These are phyloP conservation scores for Aquatica leii DNA, from an alignment of 2,888 invertebrate genomes.

Conservation along the genomic window DNA sequence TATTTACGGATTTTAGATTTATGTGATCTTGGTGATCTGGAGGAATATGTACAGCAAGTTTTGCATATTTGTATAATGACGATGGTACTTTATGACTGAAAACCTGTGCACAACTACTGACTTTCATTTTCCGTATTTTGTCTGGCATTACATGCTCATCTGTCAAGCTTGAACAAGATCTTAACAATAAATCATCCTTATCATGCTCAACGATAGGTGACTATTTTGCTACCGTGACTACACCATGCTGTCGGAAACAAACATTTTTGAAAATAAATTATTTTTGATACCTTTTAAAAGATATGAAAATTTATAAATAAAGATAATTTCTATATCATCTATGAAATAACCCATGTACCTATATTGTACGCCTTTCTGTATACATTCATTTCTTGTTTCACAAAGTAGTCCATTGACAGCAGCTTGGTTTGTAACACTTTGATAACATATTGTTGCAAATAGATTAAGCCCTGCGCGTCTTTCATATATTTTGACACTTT, in stretches of 20 bases:
- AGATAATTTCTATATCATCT: too few species aligned
- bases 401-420: too few species aligned
- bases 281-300: slow-evolving; percentile 25
- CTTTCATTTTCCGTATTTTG: background rate
- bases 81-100: background rate
- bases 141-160: background rate
- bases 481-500: background rate
- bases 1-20: too few species aligned
- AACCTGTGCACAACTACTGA: background rate
- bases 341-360: background rate
- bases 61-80: background rate
- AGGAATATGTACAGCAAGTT: too few species aligned
- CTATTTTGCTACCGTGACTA: slow-evolving; percentile 19
- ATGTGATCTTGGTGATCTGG: too few species aligned
- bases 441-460: background rate
- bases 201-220: slow-evolving; percentile 17
- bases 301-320: slow-evolving; percentile 25
- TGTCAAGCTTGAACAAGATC: background rate
- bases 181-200: background rate
- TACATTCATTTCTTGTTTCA: too few species aligned
- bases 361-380: too few species aligned
- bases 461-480: background rate
- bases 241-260: too few species aligned
- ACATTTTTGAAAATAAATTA: slow-evolving; percentile 7
- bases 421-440: background rate